A percentile compares a stretch with the other conserved stretches of the same genome.
phyloP scores from a whole-genome alignment of 2,888 invertebrate species.

The Catonia carolina region DNA sequence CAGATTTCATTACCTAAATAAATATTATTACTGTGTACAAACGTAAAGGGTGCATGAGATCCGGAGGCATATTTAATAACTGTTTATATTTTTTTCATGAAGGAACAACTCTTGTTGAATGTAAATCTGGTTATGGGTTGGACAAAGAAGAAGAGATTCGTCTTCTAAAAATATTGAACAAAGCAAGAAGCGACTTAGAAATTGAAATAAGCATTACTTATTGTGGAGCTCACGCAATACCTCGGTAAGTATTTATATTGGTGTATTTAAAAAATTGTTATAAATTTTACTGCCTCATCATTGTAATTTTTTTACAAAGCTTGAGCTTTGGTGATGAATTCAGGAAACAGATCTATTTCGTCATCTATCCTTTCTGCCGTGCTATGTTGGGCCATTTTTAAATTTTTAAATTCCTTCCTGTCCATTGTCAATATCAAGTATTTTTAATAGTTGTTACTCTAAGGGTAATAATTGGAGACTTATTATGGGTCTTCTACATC shows the following conservation, averaged over 20 bases:
- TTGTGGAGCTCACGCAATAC: background rate
- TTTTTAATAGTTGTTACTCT: too few species aligned
- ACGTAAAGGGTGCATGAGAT: background rate
- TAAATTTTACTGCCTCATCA: too few species aligned
- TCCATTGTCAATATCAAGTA: too few species aligned
- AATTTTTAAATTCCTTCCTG: too few species aligned
- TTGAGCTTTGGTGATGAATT: too few species aligned
- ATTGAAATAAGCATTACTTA: constrained; percentile 4
- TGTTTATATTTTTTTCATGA: background rate
- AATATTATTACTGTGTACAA: background rate
- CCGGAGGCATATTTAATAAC: background rate
- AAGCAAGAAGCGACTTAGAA: background rate
- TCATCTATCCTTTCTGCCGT: too few species aligned
- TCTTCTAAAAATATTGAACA: background rate
- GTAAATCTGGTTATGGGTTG: constrained; percentile 3
- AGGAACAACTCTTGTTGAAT: background rate
- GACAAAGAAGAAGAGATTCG: background rate
- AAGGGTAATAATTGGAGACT: too few species aligned
- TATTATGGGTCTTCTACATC: too few species aligned
- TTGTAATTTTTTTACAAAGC: too few species aligned
- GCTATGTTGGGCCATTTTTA: too few species aligned
- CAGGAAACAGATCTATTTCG: too few species aligned
- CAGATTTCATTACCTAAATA: background rate
- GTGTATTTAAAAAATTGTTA: background rate
- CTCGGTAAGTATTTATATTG: background rate